Conservation (phyloP, 1,140 invertebrate species). For the Drosophila lini region DNA sequence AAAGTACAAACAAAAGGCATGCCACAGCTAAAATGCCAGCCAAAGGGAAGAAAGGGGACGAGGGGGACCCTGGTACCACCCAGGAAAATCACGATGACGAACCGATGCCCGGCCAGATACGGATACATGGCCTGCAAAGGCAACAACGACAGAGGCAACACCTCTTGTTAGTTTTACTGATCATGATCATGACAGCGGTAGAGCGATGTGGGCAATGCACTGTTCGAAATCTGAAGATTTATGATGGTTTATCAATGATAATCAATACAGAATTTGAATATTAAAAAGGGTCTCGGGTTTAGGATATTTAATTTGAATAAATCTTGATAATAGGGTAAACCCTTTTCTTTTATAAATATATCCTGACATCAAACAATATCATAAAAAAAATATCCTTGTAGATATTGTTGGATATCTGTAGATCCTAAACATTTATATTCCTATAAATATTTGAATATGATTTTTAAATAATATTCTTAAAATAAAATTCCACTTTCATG, state of each 20-base stretch:
- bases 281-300: neutral
- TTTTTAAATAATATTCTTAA: neutral
- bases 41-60: neutral
- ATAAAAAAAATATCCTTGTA: neutral
- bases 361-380: too few relatives aligned
- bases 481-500: too few relatives aligned
- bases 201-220: slow-evolving; percentile 10
- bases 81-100: slow-evolving; percentile 79
- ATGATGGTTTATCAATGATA: neutral
- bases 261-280: slow-evolving; percentile 1
- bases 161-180: slow-evolving; percentile 81
- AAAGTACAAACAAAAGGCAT: slow-evolving; percentile 55
- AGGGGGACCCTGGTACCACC: slow-evolving; percentile 43
- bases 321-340: neutral
- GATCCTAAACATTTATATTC: neutral
- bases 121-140: slow-evolving; percentile 35
- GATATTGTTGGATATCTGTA: neutral
- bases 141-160: slow-evolving; percentile 78
- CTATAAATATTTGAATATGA: neutral
- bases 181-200: slow-evolving; percentile 64
- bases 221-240: slow-evolving; percentile 1
- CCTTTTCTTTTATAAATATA: neutral
- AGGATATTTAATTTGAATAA: neutral
- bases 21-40: slow-evolving; percentile 4
- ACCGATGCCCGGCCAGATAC: slow-evolving; percentile 66